Percentiles rank a stretch among this genome's conserved stretches.
These are phyloP conservation scores for Ornithoptera alexandrae DNA, from an alignment of 2,888 invertebrate species.

Conservation along the genomic window DNA sequence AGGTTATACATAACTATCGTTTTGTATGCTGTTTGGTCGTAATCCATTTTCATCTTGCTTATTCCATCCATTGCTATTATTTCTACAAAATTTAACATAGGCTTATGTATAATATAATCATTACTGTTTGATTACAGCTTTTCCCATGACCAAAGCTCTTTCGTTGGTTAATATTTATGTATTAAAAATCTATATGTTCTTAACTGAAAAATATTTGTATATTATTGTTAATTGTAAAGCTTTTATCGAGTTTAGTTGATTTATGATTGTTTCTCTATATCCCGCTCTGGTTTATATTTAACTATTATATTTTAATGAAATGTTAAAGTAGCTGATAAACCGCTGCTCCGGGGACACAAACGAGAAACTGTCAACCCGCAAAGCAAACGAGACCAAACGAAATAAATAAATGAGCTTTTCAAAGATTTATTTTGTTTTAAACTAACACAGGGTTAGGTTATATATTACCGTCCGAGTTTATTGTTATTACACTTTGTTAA, in stretches of 20 bases:
- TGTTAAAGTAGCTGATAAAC: constrained; percentile 1
- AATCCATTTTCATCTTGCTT: no score
- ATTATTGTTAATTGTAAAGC: neutral
- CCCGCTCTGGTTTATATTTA: neutral
- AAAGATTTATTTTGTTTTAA: constrained; percentile 9
- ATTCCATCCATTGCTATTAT: neutral
- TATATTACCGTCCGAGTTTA: neutral
- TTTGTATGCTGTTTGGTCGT: constrained; percentile 2
- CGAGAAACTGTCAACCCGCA: constrained; percentile 7
- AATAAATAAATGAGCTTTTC: constrained; percentile 4
- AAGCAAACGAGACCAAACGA: constrained; percentile 5
- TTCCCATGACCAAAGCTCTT: no score
- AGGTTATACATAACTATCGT: constrained; percentile 3
- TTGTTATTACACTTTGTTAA: no score
- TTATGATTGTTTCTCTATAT: neutral
- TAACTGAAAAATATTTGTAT: neutral
- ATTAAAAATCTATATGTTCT: neutral
- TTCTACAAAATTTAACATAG: neutral
- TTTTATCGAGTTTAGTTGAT: neutral
- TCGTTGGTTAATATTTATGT: no score
- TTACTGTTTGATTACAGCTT: neutral
- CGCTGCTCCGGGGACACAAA: neutral
- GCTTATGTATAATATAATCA: neutral
- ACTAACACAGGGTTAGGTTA: neutral
- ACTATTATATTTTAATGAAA: neutral